Percentiles rank a stretch among this genome's conserved stretches.
phyloP scores from a whole-genome alignment of 2,113 vertebrate species.

The Amblyopsis rosae region DNA sequence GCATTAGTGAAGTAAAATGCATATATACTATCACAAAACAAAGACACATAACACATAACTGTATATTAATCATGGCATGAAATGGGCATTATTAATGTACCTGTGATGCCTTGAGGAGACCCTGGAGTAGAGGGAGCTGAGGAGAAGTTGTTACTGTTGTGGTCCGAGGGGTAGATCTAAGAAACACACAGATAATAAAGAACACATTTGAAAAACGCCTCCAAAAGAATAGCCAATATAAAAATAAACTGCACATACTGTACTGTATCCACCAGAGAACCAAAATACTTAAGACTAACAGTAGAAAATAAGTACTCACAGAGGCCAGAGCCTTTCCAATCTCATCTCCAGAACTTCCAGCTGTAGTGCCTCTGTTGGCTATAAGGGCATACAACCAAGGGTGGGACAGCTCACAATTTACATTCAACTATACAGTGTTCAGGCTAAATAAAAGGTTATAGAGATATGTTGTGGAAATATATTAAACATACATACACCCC shows the following conservation, averaged over 20 bases:
- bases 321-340: slow-evolving; percentile 98
- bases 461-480: too few relatives aligned
- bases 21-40: not conserved
- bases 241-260: too few relatives aligned
- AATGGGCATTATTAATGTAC: slow-evolving; percentile 65
- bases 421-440: too few relatives aligned
- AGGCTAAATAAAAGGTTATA: too few relatives aligned
- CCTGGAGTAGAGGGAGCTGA: slow-evolving; percentile 94
- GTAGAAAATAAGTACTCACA: slow-evolving; percentile 74
- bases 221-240: not conserved
- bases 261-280: too few relatives aligned
- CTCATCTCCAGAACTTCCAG: slow-evolving; percentile 95
- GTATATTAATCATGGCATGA: not conserved
- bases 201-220: not conserved
- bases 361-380: slow-evolving; percentile 88
- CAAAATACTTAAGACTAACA: too few relatives aligned
- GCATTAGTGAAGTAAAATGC: not conserved
- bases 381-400: slow-evolving; percentile 42
- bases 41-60: not conserved
- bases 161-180: slow-evolving; percentile 98
- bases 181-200: slow-evolving; percentile 17
- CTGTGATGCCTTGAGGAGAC: slow-evolving; percentile 93
- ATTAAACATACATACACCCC: too few relatives aligned
- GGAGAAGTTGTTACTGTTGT: slow-evolving; percentile 97
- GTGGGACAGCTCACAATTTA: slow-evolving; percentile 33